Percentiles rank a stretch among this genome's conserved stretches.
Evolutionary conservation across 2,888 invertebrate genomes (phyloP).

Genomic region (Matsumyia berberina): DNA sequence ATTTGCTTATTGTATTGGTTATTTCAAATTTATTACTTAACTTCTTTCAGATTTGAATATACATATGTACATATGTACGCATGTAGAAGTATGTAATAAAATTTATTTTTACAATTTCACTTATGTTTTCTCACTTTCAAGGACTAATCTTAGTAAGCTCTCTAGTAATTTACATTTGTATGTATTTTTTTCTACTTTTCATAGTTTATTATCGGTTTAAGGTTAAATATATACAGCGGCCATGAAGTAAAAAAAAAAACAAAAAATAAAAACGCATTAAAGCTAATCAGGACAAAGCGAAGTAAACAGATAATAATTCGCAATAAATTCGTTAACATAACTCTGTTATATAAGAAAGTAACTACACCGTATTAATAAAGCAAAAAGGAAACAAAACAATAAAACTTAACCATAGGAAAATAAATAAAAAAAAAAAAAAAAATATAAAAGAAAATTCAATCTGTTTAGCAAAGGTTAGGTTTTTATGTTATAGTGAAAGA

Average conservation of each 20-base stretch:
- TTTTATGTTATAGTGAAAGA: slow-evolving; percentile 6
- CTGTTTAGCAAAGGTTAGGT: slow-evolving; percentile 8
- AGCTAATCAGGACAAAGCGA: slow-evolving; percentile 63
- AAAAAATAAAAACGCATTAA: slow-evolving; percentile 31
- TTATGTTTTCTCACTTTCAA: slow-evolving; percentile 10
- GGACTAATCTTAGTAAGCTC: slow-evolving; percentile 70
- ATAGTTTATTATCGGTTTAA: slow-evolving; percentile 12
- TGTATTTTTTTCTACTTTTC: slow-evolving; percentile 39
- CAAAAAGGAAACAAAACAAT: slow-evolving; percentile 4
- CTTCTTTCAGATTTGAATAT: slow-evolving; percentile 14
- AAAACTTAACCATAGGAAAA: background rate
- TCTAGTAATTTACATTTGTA: slow-evolving; percentile 66
- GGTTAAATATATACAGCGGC: slow-evolving; percentile 53
- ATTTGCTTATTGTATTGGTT: slow-evolving; percentile 69
- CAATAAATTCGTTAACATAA: slow-evolving; percentile 61
- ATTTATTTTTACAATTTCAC: slow-evolving; percentile 34
- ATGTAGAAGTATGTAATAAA: slow-evolving; percentile 27
- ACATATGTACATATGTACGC: too few species aligned
- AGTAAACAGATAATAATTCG: slow-evolving; percentile 35
- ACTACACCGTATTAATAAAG: slow-evolving; percentile 50
- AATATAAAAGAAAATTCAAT: background rate
- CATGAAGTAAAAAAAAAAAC: slow-evolving; percentile 2
- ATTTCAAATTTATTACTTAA: slow-evolving; percentile 32
- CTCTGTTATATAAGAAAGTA: slow-evolving; percentile 51
- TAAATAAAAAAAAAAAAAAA: slow-evolving; percentile 22